These are phyloP conservation scores for Galago senegalensis DNA, from an alignment of 2,797 vertebrate genomes.

Conservation along the genomic window DNA sequence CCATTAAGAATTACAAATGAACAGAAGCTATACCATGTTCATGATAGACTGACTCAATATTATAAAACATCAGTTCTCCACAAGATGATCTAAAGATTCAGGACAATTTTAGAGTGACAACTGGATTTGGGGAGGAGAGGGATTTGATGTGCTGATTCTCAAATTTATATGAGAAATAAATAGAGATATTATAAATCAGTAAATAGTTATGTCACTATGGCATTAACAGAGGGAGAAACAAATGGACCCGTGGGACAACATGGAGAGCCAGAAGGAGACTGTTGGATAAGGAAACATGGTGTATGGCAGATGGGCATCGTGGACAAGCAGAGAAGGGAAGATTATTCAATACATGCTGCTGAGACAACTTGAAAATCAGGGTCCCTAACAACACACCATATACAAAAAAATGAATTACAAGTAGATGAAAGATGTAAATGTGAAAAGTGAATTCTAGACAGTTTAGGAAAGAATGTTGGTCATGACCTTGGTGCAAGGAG, in stretches of 20 bases:
- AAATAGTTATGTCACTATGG: neutral
- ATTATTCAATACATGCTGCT: too few species aligned
- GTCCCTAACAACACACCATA: neutral
- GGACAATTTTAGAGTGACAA: neutral
- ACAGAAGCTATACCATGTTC: neutral
- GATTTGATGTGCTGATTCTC: neutral
- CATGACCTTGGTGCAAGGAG: neutral
- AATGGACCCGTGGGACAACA: neutral
- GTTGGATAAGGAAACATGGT: neutral
- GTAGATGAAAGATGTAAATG: neutral
- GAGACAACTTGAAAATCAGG: neutral
- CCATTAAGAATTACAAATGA: neutral
- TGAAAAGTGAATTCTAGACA: conserved; percentile 15
- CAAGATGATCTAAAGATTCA: neutral
- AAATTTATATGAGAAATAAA: neutral
- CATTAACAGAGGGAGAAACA: neutral
- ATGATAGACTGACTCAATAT: too few species aligned
- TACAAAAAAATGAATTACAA: neutral
- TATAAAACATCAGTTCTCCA: neutral
- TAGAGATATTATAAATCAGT: neutral
- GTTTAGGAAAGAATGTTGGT: neutral
- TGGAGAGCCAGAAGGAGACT: neutral
- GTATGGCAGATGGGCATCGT: neutral
- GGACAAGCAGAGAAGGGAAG: neutral
- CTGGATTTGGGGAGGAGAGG: neutral